Evolutionary conservation across 2,888 invertebrate genomes (phyloP), one percentile per base, ranked within the genome.

Genomic region (Synergus laeviventris): DNA sequence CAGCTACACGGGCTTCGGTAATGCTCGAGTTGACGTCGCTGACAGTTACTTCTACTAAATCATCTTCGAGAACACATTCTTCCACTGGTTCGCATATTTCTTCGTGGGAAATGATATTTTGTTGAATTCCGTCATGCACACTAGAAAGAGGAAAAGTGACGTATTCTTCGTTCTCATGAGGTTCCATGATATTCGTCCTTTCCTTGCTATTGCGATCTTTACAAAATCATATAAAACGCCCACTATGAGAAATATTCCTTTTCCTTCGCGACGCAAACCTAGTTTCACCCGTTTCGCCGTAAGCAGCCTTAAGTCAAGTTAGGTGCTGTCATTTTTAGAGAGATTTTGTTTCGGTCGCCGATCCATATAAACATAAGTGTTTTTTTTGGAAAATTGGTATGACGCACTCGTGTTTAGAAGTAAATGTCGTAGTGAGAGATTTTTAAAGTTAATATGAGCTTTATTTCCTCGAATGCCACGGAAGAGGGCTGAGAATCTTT

Each of bases 81-180:
- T 86, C 81, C 2, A 83, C 83, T 1, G 88, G 86, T 74, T 90
- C 89, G 56, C 89, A 89, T 77, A 89, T 87, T 60, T 89, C 89
- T 66, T 89, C 89, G n/a, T 89, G 87, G 0, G 89, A 88, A 79
- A 89, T 84, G 5, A 74, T 73, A 18, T 39, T 77, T 42, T 87
- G 87, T 49, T 87, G 88, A n/a, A 87, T 66, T 16, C 77, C 83
- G 60, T 87, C 86, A 49, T 88, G 86, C 7, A 89, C 83, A 3
- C 78, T 86, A 3, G 85, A 78, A 1, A 90, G 81, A 1, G 90
- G 85, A 83, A 89, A 90, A 5, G 86, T 83, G 14, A 89, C 86
- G 42, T 87, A 90, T 14, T 88, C 88, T 3, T 89, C 89, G 42
- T 83, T 84, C 31, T 87, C 89, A 73, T 88, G 87, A 16, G 86